A percentile compares a stretch with the other conserved stretches of the same genome.
These are phyloP conservation scores for Drosophila hydei DNA, from an alignment of 1,140 invertebrate species.

Conservation along the genomic window DNA sequence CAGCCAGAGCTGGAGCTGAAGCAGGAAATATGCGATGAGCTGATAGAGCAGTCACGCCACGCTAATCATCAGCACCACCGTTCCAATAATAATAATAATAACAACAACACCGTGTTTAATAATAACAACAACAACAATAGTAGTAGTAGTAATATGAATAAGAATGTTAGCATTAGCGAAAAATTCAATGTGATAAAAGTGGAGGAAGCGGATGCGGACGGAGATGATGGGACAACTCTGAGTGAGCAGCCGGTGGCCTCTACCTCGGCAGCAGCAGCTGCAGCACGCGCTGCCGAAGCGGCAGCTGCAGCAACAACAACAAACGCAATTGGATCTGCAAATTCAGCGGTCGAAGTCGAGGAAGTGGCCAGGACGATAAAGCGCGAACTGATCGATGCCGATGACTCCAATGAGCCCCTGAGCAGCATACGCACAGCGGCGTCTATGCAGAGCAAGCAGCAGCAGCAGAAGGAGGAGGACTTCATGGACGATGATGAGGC, in stretches of 20 bases:
- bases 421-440: conserved; percentile 71
- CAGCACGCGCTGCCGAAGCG: conserved; percentile 62
- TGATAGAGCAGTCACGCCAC: conserved; percentile 36
- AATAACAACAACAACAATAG: conserved; percentile 71
- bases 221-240: conserved; percentile 14
- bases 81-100: conserved; percentile 71
- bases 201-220: conserved; percentile 47
- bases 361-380: conserved; percentile 74
- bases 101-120: conserved; percentile 74
- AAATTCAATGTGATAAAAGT: conserved; percentile 83
- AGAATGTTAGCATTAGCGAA: conserved; percentile 81
- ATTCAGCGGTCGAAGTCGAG: conserved; percentile 31
- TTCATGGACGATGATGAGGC: conserved; percentile 67
- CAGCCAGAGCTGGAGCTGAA: conserved; percentile 27
- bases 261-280: conserved; percentile 66
- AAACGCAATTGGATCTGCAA: neutral
- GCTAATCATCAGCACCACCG: conserved; percentile 74
- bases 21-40: conserved; percentile 36
- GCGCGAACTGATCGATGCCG: conserved; percentile 79
- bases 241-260: conserved; percentile 65
- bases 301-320: conserved; percentile 63
- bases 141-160: conserved; percentile 83
- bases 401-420: conserved; percentile 79
- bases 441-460: conserved; percentile 40
- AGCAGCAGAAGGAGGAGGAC: conserved; percentile 9